phyloP scores from a whole-genome alignment of 2,888 invertebrate species.

The Adelognathus sp. region DNA sequence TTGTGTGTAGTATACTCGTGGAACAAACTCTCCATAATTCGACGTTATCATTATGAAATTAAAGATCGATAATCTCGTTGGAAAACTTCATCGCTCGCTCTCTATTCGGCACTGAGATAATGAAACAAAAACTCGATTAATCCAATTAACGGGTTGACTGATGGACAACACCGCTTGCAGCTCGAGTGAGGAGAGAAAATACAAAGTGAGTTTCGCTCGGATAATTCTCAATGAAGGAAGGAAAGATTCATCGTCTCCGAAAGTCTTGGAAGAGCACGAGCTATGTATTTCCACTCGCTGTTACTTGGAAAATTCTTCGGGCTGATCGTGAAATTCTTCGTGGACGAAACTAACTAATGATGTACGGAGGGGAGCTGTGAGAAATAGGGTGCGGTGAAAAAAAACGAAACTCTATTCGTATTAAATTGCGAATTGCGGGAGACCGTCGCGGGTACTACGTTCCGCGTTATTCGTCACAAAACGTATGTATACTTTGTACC shows the following conservation, averaged over 20 bases:
- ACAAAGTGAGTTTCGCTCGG: neutral
- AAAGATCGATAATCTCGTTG: neutral
- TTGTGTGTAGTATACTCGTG: neutral
- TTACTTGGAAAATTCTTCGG: neutral
- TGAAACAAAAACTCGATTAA: neutral
- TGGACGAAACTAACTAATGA: conserved; percentile 18
- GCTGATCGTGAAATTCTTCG: conserved; percentile 7
- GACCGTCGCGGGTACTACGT: neutral
- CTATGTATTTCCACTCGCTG: neutral
- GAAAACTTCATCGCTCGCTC: neutral
- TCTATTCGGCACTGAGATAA: neutral
- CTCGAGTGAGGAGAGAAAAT: neutral
- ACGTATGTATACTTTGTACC: neutral
- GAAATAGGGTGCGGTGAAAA: neutral
- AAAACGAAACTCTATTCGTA: neutral
- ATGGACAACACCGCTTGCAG: neutral
- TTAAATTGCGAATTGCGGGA: neutral
- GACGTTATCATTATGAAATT: neutral
- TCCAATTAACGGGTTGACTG: conserved; percentile 30
- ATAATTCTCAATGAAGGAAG: neutral
- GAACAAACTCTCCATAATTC: neutral
- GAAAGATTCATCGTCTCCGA: neutral
- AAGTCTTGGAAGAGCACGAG: neutral
- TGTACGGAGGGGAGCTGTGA: neutral
- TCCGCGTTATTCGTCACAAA: neutral